Conservation (phyloP, 2,797 vertebrate genomes). For the Cossypha dichroa region DNA sequence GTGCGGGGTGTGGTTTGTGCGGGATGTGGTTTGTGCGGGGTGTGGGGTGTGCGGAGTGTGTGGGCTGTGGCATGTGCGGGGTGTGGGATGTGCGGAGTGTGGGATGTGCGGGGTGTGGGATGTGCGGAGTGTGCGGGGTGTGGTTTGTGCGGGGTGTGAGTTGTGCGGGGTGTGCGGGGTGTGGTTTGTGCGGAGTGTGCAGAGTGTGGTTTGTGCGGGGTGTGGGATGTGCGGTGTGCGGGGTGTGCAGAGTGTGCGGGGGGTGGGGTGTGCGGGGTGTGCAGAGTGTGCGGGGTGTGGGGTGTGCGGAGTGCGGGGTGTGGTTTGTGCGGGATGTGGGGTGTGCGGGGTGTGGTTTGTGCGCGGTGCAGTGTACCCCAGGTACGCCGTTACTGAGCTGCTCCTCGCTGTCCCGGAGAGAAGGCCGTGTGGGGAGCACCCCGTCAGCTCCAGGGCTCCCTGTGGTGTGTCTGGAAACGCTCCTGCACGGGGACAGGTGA, state of each 20-base stretch:
- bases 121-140: too few species aligned
- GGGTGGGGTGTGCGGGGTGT: too few species aligned
- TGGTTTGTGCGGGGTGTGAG: background rate
- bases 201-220: too few species aligned
- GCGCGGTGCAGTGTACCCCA: background rate
- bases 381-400: background rate
- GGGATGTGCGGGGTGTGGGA: background rate
- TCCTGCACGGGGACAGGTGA: background rate
- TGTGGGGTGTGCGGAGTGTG: too few species aligned
- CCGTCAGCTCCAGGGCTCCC: fast-evolving
- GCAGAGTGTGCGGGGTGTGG: background rate
- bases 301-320: background rate
- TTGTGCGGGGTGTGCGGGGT: too few species aligned
- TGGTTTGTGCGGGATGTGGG: too few species aligned
- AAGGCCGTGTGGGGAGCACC: background rate
- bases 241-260: background rate
- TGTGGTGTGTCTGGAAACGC: background rate
- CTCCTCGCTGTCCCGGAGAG: background rate
- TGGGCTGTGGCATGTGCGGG: too few species aligned
- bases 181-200: background rate
- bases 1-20: too few species aligned
- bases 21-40: too few species aligned
- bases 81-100: background rate
- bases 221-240: too few species aligned
- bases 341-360: too few species aligned